A percentile compares a stretch with the other conserved stretches of the same genome.
These are phyloP conservation scores for Euschistus heros DNA, from an alignment of 1,140 invertebrate genomes.

Conservation along the genomic window DNA sequence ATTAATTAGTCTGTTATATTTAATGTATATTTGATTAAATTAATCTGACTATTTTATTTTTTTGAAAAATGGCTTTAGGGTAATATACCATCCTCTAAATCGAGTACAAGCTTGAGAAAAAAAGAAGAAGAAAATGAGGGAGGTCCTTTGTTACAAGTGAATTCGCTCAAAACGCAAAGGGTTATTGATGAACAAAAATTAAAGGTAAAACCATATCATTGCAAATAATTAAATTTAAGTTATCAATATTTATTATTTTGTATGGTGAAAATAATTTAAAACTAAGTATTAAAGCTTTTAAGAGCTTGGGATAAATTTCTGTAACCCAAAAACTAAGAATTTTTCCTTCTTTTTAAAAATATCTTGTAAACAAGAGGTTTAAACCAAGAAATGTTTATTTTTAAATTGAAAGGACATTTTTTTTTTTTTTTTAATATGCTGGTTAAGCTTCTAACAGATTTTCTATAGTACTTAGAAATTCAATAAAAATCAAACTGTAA, in stretches of 20 bases:
- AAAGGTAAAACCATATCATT: slow-evolving; percentile 41
- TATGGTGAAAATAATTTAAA: no score
- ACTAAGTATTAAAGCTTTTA: no score
- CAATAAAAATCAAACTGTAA: no score
- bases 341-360: no score
- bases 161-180: slow-evolving; percentile 81
- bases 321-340: no score
- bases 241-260: not conserved
- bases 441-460: no score
- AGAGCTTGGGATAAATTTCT: no score
- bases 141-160: slow-evolving; percentile 67
- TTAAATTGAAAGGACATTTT: no score
- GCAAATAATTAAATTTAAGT: not conserved
- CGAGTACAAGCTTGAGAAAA: slow-evolving; percentile 37
- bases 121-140: slow-evolving; percentile 80
- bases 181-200: slow-evolving; percentile 86
- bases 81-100: not conserved
- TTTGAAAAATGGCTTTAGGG: not conserved
- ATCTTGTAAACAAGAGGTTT: no score
- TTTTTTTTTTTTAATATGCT: no score
- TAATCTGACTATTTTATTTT: not conserved
- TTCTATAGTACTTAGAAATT: no score
- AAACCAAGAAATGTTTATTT: no score
- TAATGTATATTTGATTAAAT: not conserved
- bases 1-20: not conserved